Evolutionary conservation across 1,140 invertebrate species (phyloP).

Genomic region (Frieseomelitta varia): DNA sequence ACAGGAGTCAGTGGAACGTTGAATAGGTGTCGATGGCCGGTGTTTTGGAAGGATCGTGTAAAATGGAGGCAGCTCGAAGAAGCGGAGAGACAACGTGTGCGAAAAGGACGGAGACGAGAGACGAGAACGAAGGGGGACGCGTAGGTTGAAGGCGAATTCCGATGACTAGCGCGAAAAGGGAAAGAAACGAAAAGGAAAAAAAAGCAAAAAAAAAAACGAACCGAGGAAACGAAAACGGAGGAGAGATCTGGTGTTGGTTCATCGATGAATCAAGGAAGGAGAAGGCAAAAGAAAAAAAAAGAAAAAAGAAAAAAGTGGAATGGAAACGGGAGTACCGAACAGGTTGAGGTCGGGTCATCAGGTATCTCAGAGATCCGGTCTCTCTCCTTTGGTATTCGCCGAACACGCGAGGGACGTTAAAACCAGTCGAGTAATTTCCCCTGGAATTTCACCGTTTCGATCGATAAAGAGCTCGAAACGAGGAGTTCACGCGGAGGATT

Average conservation of each 20-base stretch:
- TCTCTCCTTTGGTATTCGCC: constrained; percentile 52
- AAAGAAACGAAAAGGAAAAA: constrained; percentile 9
- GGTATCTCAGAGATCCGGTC: constrained; percentile 47
- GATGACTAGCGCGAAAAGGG: not conserved
- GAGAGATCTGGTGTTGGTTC: constrained; percentile 15
- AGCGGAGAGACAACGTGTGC: not conserved
- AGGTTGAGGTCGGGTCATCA: constrained; percentile 47
- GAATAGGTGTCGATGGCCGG: not conserved
- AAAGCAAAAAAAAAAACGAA: too few species aligned
- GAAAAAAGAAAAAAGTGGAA: not conserved
- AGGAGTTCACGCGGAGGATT: too few species aligned
- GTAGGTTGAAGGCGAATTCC: constrained; percentile 35
- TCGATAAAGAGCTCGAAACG: constrained; percentile 5
- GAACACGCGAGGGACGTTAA: constrained; percentile 34
- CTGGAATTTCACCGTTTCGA: constrained; percentile 30
- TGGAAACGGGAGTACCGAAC: constrained; percentile 42
- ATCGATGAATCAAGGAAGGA: not conserved
- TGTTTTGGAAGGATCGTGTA: constrained; percentile 14
- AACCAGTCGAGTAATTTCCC: constrained; percentile 47
- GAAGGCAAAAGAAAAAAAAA: not conserved
- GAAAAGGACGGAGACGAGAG: constrained; percentile 2
- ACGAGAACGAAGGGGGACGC: constrained; percentile 1
- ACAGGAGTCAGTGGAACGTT: not conserved
- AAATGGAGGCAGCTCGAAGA: not conserved
- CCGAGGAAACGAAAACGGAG: not conserved